Evolutionary conservation across 2,113 vertebrate species (phyloP).

Genomic region (Rafetus swinhoei): DNA sequence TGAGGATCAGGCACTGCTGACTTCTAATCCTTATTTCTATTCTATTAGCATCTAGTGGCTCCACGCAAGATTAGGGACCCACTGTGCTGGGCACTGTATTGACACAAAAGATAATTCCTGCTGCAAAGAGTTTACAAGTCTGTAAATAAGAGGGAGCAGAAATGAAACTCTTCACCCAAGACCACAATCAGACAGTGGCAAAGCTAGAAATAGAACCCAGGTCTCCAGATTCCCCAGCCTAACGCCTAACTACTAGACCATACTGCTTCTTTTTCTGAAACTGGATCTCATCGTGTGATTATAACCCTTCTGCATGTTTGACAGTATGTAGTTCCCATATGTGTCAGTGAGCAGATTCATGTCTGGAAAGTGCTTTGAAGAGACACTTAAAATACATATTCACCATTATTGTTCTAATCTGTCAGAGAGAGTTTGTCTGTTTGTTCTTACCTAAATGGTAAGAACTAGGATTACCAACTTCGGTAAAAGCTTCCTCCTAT

Average conservation of each 20-base stretch:
- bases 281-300: neutral
- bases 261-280: neutral
- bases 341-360: neutral
- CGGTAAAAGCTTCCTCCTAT: too few relatives aligned
- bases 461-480: too few relatives aligned
- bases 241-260: neutral
- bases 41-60: too few relatives aligned
- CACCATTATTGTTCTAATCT: neutral
- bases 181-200: neutral
- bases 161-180: neutral
- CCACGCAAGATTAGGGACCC: too few relatives aligned
- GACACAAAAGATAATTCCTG: too few relatives aligned
- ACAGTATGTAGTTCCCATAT: neutral
- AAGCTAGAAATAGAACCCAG: neutral
- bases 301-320: neutral
- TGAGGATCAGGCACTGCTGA: too few relatives aligned
- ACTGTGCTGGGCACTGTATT: too few relatives aligned
- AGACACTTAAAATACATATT: neutral
- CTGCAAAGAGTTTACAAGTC: too few relatives aligned
- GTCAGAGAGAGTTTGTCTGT: too few relatives aligned
- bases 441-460: too few relatives aligned
- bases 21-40: too few relatives aligned
- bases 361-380: neutral
- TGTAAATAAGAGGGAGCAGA: too few relatives aligned
- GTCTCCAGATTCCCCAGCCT: neutral